Base-by-base conservation (phyloP, 2,888 invertebrate genomes). In the Teleiodes luculella region DNA sequence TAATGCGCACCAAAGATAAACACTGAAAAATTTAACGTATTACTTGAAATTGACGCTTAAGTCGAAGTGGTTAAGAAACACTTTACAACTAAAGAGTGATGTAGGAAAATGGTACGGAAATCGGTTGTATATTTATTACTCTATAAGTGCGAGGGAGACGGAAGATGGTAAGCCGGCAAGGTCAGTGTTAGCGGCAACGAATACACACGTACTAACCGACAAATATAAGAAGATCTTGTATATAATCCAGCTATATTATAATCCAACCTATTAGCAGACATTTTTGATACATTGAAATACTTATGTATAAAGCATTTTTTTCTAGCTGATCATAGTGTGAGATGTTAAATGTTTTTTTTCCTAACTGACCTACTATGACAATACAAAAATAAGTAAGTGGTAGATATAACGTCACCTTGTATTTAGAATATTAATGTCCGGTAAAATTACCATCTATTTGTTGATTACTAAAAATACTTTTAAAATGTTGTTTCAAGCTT, bases 91-190 rank as follows among this genome's bases (percentile, higher is more conserved):
- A 8, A 7, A 37, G 50, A 45, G 49, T 43, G 45, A 47, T 52
- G 61, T 78, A 85, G 86, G 86, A 83, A 87, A 87, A 86, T 71
- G 65, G 71, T 76, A 76, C 76, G 78, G 79, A 82, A 83, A 82
- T 78, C 77, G 66, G 62, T 63, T 63, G 70, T 67, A 64, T 69
- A 63, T 62, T 69, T 69, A 64, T 63, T 67, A 64, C 59, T 59
- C 61, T 49, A 49, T 60, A 55, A 33, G 85, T 72, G 78, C 59
- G 78, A 86, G 62, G 14, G 81, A 72, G 85, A 86, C 35, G 51
- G 59, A 58, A 57, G 54, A 70, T 56, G 45, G 57, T 55, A 52
- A 57, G 55, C 55, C 56, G 56, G 65, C 86, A 86, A 86, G 86
- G 86, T 85, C 86, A 84, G 65, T 64, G 65, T 63, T 66, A 68